A percentile compares a stretch with the other conserved stretches of the same genome.
Evolutionary conservation across 2,888 invertebrate genomes (phyloP).

Genomic region (Heliconius aoede): DNA sequence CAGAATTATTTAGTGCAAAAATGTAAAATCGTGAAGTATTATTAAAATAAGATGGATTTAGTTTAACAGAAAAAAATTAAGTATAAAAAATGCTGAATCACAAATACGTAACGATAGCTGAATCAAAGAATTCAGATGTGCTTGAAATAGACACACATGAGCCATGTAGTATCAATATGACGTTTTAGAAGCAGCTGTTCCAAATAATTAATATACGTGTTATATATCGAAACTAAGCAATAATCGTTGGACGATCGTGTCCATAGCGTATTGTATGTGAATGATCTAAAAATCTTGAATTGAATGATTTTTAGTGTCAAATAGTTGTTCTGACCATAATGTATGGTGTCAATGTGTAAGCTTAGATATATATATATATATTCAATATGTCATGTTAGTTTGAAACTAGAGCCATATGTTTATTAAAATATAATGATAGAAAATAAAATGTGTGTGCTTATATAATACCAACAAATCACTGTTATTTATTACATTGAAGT

Average conservation of each 20-base stretch:
- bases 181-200: conserved; percentile 13
- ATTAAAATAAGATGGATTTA: neutral
- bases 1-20: neutral
- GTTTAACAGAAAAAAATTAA: neutral
- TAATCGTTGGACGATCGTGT: conserved; percentile 82
- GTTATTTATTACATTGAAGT: neutral
- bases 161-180: conserved; percentile 15
- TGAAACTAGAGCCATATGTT: conserved; percentile 71
- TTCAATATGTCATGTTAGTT: conserved; percentile 79
- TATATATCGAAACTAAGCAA: conserved; percentile 16
- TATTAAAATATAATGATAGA: conserved; percentile 58
- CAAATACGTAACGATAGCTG: conserved; percentile 16
- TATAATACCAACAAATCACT: conserved; percentile 35
- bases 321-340: conserved; percentile 78
- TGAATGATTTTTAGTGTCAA: conserved; percentile 71
- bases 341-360: conserved; percentile 81
- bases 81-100: conserved; percentile 31
- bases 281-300: conserved; percentile 61
- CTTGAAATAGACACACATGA: conserved; percentile 17
- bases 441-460: conserved; percentile 61
- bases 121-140: conserved; percentile 16
- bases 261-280: conserved; percentile 73
- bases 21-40: neutral
- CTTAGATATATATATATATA: conserved; percentile 64
- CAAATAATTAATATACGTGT: conserved; percentile 9